Conservation (phyloP, 1,140 invertebrate species). For the Micrasema longulum region DNA sequence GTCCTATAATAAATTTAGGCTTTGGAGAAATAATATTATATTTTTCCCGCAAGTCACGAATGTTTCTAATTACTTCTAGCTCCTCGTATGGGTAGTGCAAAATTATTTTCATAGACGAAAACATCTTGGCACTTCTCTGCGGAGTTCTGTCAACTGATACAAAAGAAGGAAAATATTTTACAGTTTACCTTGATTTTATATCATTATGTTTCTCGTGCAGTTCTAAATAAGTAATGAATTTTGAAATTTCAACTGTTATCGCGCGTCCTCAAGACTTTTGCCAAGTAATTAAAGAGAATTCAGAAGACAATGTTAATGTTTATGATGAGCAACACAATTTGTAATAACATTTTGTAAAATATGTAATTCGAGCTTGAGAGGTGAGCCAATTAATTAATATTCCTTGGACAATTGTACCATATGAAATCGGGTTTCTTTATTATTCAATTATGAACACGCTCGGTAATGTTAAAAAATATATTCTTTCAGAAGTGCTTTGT, state of each 20-base stretch:
- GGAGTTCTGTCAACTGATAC: constrained; percentile 30
- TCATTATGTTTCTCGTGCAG: constrained; percentile 15
- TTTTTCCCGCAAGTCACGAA: too few species aligned
- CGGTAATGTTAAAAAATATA: too few species aligned
- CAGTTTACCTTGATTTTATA: constrained; percentile 28
- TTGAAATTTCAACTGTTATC: constrained; percentile 1
- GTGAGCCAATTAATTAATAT: not conserved
- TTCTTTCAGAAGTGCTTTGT: not conserved
- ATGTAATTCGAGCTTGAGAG: constrained; percentile 46
- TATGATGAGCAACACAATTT: constrained; percentile 34
- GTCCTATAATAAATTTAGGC: too few species aligned
- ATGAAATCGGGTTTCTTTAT: too few species aligned
- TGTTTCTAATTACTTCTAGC: constrained; percentile 1
- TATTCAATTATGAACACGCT: too few species aligned
- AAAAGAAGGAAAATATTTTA: constrained; percentile 30
- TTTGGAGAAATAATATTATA: too few species aligned
- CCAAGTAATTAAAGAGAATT: constrained; percentile 4
- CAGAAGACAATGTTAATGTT: constrained; percentile 38
- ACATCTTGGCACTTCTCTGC: constrained; percentile 23
- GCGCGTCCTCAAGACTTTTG: not conserved
- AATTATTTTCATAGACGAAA: constrained; percentile 6
- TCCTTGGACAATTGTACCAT: not conserved
- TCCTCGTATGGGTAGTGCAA: constrained; percentile 4
- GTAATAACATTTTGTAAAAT: constrained; percentile 43
- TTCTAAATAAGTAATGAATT: constrained; percentile 14